These are phyloP conservation scores for Phalacrocorax aristotelis DNA, from an alignment of 2,113 vertebrate genomes.

Conservation along the genomic window DNA sequence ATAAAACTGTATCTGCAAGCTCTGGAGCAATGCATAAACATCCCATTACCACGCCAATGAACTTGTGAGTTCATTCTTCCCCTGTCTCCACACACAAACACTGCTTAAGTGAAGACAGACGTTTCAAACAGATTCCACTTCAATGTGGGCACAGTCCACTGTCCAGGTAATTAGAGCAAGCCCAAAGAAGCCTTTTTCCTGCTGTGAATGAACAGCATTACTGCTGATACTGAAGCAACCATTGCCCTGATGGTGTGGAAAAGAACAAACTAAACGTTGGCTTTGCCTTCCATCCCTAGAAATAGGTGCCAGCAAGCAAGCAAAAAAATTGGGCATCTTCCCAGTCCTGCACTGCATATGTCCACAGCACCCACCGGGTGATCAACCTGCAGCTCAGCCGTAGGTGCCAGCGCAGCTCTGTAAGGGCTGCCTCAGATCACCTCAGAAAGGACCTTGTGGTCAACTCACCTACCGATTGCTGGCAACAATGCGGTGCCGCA, in stretches of 20 bases:
- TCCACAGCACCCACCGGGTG: background rate
- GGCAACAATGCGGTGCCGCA: background rate
- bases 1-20: background rate
- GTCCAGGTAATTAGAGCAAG: background rate
- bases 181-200: background rate
- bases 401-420: background rate
- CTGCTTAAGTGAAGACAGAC: background rate
- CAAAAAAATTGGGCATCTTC: background rate
- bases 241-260: background rate
- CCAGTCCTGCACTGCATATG: background rate
- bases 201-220: background rate
- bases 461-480: background rate
- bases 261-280: background rate
- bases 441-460: rapidly evolving
- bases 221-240: background rate
- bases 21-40: background rate
- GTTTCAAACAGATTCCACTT: background rate
- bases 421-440: background rate
- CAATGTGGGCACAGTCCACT: background rate
- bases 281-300: background rate
- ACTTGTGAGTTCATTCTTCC: background rate
- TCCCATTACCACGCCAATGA: background rate
- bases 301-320: background rate
- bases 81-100: background rate
- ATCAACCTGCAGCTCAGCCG: background rate